Evolutionary conservation across 2,113 vertebrate species (phyloP), one percentile per base, ranked within the genome.

Genomic region (Melanerpes formicivorus): DNA sequence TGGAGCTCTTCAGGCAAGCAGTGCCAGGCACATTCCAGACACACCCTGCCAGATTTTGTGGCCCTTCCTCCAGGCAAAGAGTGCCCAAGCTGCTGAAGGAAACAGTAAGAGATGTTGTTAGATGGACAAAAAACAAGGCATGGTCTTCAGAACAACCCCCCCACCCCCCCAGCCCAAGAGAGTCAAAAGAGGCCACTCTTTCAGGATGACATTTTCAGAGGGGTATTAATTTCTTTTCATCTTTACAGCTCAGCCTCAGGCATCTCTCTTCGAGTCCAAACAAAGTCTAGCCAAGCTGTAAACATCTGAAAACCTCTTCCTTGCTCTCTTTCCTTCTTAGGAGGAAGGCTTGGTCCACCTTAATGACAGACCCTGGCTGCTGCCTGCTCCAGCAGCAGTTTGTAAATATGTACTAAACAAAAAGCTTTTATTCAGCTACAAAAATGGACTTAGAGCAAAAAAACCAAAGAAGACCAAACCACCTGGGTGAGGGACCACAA

Each of bases 51-150:
- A 80, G 91, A 87, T 78, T 82, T 82, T 0, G 0, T 4, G 32
- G 62, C 78, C 64, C 69, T 78, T 64, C 87, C 84, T 92, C 34
- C 64, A 58, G 91, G 87, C 84, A 50, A 11, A 21, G 52, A 71
- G 75, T 18, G 25, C 29, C 2, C 13, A 73, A 73, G 75, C 75
- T 75, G 54, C 71, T 87, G 8, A 7, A 85, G 80, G 79, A 89
- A 94, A 95, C 60, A 88, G 52, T 77, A 89, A 79, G 48, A 87
- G 82, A 95, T 91, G 92, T 92, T 95, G 72, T 77, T 89, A 89
- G 71, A 84, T 2, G 87, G 81, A 67, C 34, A 71, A 77, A 81
- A 92, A 69, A 3, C 32, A 70, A 82, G 42, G 14, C 42, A 64
- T 87, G 80, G 80, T 78, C 42, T 74, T 87, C 6, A 60, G 40